phyloP scores from a whole-genome alignment of 2,888 invertebrate species.

The Sclerodermus sp. region DNA sequence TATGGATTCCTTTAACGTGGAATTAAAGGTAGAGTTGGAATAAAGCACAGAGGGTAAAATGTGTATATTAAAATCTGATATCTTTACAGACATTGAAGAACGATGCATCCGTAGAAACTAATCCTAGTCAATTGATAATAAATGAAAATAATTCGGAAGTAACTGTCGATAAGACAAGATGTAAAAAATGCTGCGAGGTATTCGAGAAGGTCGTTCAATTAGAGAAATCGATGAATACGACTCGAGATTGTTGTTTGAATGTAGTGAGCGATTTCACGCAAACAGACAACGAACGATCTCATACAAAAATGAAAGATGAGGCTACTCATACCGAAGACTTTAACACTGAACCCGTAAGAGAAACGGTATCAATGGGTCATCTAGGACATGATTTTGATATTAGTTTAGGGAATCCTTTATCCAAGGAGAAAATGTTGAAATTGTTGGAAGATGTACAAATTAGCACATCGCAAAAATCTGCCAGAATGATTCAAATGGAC shows the following conservation, averaged over 20 bases:
- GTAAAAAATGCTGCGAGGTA: conserved; percentile 18
- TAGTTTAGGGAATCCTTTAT: conserved; percentile 20
- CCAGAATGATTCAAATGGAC: conserved; percentile 25
- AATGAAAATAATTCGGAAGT: too few relatives aligned
- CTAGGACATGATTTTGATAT: background rate
- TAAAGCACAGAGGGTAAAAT: background rate
- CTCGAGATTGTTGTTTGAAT: conserved; percentile 2
- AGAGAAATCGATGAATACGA: conserved; percentile 1
- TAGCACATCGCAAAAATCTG: conserved; percentile 35
- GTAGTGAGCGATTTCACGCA: conserved; percentile 22
- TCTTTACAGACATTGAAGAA: too few relatives aligned
- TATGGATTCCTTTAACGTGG: conserved; percentile 45
- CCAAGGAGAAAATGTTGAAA: conserved; percentile 48
- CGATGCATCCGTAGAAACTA: too few relatives aligned
- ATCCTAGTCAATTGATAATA: too few relatives aligned
- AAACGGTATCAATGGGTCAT: too few relatives aligned
- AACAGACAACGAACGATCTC: conserved; percentile 16
- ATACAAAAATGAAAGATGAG: conserved; percentile 6
- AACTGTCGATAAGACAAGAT: conserved; percentile 9
- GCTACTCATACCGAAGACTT: conserved; percentile 1
- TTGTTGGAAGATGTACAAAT: conserved; percentile 52
- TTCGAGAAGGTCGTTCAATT: conserved; percentile 5
- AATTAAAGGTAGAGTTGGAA: conserved; percentile 38
- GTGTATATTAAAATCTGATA: too few relatives aligned
- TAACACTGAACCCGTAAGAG: too few relatives aligned